These are phyloP conservation scores for Phoeniculus purpureus DNA, from an alignment of 2,797 vertebrate genomes.

Conservation along the genomic window DNA sequence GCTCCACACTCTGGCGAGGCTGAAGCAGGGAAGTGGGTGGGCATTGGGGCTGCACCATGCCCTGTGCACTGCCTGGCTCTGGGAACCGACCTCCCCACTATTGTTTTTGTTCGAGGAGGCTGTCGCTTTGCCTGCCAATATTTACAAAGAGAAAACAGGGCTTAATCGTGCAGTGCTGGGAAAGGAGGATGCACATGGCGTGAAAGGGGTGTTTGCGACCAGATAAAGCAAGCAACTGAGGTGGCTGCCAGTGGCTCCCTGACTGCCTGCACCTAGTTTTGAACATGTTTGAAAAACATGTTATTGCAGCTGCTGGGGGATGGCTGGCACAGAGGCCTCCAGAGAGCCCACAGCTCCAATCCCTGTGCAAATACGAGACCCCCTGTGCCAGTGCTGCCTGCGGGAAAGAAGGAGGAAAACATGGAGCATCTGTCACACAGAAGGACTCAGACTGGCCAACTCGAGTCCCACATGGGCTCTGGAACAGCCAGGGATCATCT, in stretches of 20 bases:
- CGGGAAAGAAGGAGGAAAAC: neutral
- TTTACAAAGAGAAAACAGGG: conserved; percentile 45
- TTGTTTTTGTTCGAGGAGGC: conserved; percentile 58
- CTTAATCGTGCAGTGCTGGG: conserved; percentile 30
- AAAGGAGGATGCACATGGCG: conserved; percentile 60
- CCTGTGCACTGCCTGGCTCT: neutral
- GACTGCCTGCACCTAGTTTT: neutral
- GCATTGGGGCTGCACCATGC: neutral
- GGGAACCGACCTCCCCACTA: neutral
- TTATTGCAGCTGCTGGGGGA: conserved; percentile 19
- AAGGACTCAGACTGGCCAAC: neutral
- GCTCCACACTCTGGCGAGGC: neutral
- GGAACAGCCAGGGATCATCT: neutral
- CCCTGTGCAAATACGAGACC: fast-evolving
- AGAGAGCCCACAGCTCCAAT: neutral
- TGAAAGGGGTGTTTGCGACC: conserved; percentile 31
- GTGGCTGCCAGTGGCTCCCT: conserved; percentile 36
- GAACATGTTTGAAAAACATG: conserved; percentile 37
- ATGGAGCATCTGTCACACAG: neutral
- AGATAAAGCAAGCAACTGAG: conserved; percentile 19
- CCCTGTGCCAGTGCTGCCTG: fast-evolving
- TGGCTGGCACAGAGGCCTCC: neutral
- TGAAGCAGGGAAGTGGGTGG: neutral
- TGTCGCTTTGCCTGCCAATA: conserved; percentile 38
- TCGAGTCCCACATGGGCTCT: fast-evolving